Percentiles rank a stretch among this genome's conserved stretches.
phyloP scores from a whole-genome alignment of 2,888 invertebrate genomes.

The Leucozona laternaria region DNA sequence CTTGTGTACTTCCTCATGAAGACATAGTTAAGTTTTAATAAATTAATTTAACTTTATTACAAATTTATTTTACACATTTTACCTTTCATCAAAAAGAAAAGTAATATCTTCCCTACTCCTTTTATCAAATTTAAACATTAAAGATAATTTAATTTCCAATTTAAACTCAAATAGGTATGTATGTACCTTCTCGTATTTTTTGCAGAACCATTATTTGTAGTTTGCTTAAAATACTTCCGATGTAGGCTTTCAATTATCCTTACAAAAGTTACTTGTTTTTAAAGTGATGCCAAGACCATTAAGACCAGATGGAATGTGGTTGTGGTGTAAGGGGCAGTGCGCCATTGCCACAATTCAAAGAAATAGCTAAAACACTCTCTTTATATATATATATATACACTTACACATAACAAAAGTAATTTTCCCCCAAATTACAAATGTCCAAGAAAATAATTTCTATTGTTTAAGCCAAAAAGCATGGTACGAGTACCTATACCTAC shows the following conservation, averaged over 20 bases:
- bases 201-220: neutral
- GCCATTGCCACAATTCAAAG: neutral
- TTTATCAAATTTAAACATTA: no score
- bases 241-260: slow-evolving; percentile 36
- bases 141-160: no score
- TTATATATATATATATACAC: no score
- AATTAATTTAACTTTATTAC: no score
- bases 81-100: no score
- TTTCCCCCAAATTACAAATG: slow-evolving; percentile 27
- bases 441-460: slow-evolving; percentile 34
- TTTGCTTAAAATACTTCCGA: slow-evolving; percentile 25
- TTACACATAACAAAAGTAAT: neutral
- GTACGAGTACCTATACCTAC: neutral
- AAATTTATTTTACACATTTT: no score
- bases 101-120: no score
- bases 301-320: slow-evolving; percentile 10
- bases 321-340: neutral
- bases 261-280: neutral
- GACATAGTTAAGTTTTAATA: no score
- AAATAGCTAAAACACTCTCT: neutral
- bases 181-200: no score
- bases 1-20: no score
- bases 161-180: no score
- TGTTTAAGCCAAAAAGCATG: slow-evolving; percentile 17
- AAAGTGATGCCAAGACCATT: slow-evolving; percentile 9